Base-by-base conservation (phyloP, 2,888 invertebrate species). In the Andrena camellia region DNA sequence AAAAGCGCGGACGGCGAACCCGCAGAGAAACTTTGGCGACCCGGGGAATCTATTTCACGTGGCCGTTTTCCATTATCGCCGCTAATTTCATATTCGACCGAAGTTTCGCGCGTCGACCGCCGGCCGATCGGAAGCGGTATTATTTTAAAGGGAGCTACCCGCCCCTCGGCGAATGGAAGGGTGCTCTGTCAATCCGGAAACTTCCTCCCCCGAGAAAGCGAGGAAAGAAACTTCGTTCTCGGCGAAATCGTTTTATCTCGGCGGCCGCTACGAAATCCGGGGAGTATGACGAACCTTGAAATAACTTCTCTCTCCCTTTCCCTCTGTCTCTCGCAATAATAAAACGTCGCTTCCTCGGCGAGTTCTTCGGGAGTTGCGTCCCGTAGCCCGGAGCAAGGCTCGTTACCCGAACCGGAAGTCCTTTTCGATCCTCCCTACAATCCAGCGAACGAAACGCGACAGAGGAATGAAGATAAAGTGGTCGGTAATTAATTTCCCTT, bases 271-370 rank as follows among this genome's bases (percentile, higher is more conserved):
- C 63, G 70, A 70, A 77, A 80, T 73, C 69, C 48, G 71, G 63
- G 68, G 88, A 85, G 86, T 85, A 88, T 83, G 88, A 83, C 85
- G 85, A 88, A 88, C 83, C 88, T 88, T 88, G 85, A 86, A 88
- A 88, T 86, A 88, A 88, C 86, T 88, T 86, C 54, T 57, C 23
- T 13, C 17, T 42, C 42, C 42, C 17, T 17, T 42, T 17, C 13
- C 42, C 42, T 17, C 42, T 42, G 42, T 42, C 42, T 42, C 73
- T 82, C 76, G 81, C 83, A 72, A 81, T 85, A 88, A 88, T 88
- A 88, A 83, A 85, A 76, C 76, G 78, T 29, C 52, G 66, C 75
- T 76, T 75, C 80, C 66, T 52, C 17, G 57, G 57, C 1, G 54
- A 85, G 72, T 85, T 80, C 48, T 75, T 75, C 48, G 26, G 33